Conservation (phyloP, 2,888 invertebrate species). For the Hirtodrosophila trivittata region DNA sequence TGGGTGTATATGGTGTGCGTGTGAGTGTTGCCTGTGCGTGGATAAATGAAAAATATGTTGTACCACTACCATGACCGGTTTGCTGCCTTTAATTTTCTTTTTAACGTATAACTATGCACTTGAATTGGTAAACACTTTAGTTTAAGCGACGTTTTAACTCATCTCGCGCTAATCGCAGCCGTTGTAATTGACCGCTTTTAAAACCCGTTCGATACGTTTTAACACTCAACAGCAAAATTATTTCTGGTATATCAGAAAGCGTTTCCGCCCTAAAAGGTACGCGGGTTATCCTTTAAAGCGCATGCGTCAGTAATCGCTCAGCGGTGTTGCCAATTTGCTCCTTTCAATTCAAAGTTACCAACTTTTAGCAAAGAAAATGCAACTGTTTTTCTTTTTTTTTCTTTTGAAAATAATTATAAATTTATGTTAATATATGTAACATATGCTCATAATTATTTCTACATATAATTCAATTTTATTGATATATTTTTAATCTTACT, state of each 20-base stretch:
- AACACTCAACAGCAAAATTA: constrained; percentile 77
- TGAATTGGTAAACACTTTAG: constrained; percentile 8
- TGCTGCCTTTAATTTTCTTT: too few relatives aligned
- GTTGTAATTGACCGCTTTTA: constrained; percentile 73
- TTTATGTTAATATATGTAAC: too few relatives aligned
- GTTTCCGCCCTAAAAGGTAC: constrained; percentile 82
- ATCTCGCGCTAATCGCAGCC: constrained; percentile 35
- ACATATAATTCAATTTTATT: too few relatives aligned
- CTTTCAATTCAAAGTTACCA: constrained; percentile 9
- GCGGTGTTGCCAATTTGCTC: constrained; percentile 25
- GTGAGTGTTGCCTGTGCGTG: neutral
- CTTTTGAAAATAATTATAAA: too few relatives aligned
- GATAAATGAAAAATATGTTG: constrained; percentile 16
- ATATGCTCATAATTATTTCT: too few relatives aligned
- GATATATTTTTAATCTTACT: too few relatives aligned
- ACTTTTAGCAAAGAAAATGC: neutral
- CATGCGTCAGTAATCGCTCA: constrained; percentile 47
- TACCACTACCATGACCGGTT: constrained; percentile 46
- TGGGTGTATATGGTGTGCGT: neutral
- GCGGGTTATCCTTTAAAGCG: constrained; percentile 52
- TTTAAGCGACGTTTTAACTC: constrained; percentile 29
- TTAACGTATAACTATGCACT: constrained; percentile 20
- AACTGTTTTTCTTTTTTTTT: neutral
- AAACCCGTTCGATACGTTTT: constrained; percentile 81
- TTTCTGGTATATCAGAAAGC: constrained; percentile 82